phyloP scores from a whole-genome alignment of 2,797 vertebrate genomes.

The Gallirallus australis region DNA sequence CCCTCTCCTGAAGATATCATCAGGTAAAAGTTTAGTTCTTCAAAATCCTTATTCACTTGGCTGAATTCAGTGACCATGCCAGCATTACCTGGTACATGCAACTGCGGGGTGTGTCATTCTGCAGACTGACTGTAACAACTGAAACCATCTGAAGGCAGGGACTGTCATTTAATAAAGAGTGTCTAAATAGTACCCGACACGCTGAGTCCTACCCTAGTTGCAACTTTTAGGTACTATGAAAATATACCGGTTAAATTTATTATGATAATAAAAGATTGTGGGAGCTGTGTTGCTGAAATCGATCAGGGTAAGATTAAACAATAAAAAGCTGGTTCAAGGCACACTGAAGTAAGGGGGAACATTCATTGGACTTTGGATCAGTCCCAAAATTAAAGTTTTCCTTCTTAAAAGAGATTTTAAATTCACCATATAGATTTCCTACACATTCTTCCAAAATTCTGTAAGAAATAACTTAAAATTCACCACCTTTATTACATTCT shows the following conservation, averaged over 20 bases:
- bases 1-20: neutral
- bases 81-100: neutral
- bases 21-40: neutral
- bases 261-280: slow-evolving; percentile 50
- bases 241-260: slow-evolving; percentile 51
- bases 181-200: neutral
- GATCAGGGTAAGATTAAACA: slow-evolving; percentile 36
- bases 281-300: slow-evolving; percentile 39
- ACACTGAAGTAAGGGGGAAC: neutral
- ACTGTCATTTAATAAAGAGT: neutral
- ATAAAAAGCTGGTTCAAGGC: slow-evolving; percentile 8
- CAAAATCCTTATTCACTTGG: neutral
- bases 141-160: neutral
- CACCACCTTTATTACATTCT: neutral
- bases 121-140: neutral
- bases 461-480: slow-evolving; percentile 17
- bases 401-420: neutral
- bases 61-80: neutral
- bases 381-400: neutral
- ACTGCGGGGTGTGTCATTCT: neutral
- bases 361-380: neutral
- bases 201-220: neutral
- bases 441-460: neutral
- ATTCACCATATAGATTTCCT: neutral
- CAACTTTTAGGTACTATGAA: neutral